A percentile compares a stretch with the other conserved stretches of the same genome.
phyloP scores from a whole-genome alignment of 2,797 vertebrate species.

The Bradypodion pumilum region DNA sequence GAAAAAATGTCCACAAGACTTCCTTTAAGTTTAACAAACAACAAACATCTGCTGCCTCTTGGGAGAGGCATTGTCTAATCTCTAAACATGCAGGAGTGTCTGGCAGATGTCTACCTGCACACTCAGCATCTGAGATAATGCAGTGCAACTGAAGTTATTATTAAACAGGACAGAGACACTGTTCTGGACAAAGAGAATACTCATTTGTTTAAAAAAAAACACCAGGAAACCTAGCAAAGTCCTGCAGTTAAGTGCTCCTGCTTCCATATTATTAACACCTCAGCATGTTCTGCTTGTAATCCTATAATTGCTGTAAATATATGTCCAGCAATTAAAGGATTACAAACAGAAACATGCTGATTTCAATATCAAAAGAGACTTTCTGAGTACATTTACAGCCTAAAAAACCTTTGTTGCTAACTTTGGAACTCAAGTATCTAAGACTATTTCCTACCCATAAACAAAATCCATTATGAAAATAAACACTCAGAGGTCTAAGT shows the following conservation, averaged over 20 bases:
- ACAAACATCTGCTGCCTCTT: conserved; percentile 30
- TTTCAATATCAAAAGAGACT: neutral
- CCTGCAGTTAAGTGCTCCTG: neutral
- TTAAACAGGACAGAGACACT: neutral
- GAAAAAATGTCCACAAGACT: conserved; percentile 15
- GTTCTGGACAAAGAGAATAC: conserved; percentile 12
- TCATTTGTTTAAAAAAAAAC: conserved; percentile 7
- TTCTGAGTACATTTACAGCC: neutral
- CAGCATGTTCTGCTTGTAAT: too few relatives aligned
- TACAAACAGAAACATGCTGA: conserved; percentile 19
- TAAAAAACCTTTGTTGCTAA: conserved; percentile 27
- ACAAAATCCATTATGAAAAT: conserved; percentile 65
- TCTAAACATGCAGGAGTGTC: conserved; percentile 40
- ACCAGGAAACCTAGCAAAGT: conserved; percentile 9
- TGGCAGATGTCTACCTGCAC: conserved; percentile 41
- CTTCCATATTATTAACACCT: conserved; percentile 15
- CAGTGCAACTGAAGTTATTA: conserved; percentile 20
- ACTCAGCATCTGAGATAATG: conserved; percentile 43
- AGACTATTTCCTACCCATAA: conserved; percentile 66
- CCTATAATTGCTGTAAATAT: too few relatives aligned
- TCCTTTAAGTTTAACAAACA: conserved; percentile 37
- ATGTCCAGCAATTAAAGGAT: conserved; percentile 22
- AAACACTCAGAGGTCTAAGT: conserved; percentile 57
- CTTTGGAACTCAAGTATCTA: conserved; percentile 45
- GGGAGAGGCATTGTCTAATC: conserved; percentile 29